These are phyloP conservation scores for Belgica antarctica DNA, from an alignment of 2,888 invertebrate genomes.

Conservation along the genomic window DNA sequence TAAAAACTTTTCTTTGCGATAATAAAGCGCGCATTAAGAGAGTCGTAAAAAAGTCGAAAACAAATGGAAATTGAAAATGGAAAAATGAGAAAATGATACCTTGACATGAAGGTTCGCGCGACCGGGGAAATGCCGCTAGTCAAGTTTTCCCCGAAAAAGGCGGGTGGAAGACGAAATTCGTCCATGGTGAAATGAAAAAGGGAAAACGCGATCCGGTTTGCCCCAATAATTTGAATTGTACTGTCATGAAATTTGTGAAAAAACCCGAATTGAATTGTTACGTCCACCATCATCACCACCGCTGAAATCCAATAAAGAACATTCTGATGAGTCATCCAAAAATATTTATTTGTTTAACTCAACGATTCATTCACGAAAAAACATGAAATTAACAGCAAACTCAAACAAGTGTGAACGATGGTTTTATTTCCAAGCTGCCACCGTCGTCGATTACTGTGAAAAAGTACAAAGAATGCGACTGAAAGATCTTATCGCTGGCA, in stretches of 20 bases:
- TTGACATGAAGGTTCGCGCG: slow-evolving; percentile 9
- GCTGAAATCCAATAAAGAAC: not conserved
- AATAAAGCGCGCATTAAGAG: slow-evolving; percentile 16
- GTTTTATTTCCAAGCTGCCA: not conserved
- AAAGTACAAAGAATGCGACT: too few species aligned
- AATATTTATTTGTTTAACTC: not conserved
- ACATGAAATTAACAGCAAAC: slow-evolving; percentile 2
- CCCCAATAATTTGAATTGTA: too few species aligned
- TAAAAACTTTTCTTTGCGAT: slow-evolving; percentile 5
- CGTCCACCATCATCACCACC: not conserved
- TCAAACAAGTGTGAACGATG: slow-evolving; percentile 4
- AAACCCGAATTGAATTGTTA: too few species aligned
- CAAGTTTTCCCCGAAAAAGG: not conserved
- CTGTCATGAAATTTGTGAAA: too few species aligned
- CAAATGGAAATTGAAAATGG: not conserved
- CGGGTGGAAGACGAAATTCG: not conserved
- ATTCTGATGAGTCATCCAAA: slow-evolving; percentile 7
- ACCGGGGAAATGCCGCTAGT: not conserved
- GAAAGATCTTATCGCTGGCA: slow-evolving; percentile 15
- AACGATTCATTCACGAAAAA: not conserved
- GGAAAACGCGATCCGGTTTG: too few species aligned
- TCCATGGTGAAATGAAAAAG: slow-evolving; percentile 7
- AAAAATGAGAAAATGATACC: slow-evolving; percentile 10
- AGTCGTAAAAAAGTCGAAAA: slow-evolving; percentile 7
- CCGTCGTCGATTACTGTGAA: not conserved